phyloP scores from a whole-genome alignment of 1,140 invertebrate species.

The Apis mellifera region Amel_HAv3.1 CM009931.2:25858501-25859000 shows the following conservation, averaged over 20 bases:
- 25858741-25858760: too few species aligned
- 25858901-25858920: too few species aligned
- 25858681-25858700: constrained; percentile 43
- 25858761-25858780: not conserved
- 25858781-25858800: not conserved
- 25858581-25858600: not conserved
- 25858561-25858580: not conserved
- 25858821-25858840: too few species aligned
- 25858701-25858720: not conserved
- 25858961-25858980: too few species aligned
- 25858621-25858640: not conserved
- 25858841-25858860: too few species aligned
- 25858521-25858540: not conserved
- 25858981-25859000: not conserved
- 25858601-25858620: not conserved
- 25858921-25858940: not conserved
- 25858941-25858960: too few species aligned
- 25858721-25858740: not conserved
- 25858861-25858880: too few species aligned
- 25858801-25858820: too few species aligned
- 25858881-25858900: too few species aligned
- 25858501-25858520: too few species aligned
- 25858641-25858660: constrained; percentile 27
- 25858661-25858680: constrained; percentile 20
- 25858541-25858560: constrained; percentile 3